These are phyloP conservation scores for Oryzaephilus surinamensis DNA, from an alignment of 1,140 invertebrate species.

Conservation along the genomic window DNA sequence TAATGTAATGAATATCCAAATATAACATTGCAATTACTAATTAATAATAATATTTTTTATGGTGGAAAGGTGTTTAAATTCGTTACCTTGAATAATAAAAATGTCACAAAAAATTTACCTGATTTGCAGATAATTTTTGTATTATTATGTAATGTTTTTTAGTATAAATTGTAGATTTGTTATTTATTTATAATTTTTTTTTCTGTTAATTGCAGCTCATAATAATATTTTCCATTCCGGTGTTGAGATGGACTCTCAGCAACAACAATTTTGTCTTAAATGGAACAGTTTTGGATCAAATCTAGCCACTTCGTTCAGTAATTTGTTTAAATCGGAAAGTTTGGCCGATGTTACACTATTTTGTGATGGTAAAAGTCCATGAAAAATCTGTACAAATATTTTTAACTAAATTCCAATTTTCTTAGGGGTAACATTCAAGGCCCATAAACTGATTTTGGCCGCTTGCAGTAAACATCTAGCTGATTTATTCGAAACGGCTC, in stretches of 20 bases:
- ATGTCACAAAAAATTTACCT: too few species aligned
- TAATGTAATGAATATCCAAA: too few species aligned
- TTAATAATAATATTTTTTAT: too few species aligned
- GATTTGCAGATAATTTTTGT: too few species aligned
- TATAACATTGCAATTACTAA: too few species aligned
- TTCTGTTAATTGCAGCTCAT: conserved; percentile 31
- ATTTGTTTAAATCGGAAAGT: conserved; percentile 81
- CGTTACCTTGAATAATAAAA: too few species aligned
- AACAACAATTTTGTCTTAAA: conserved; percentile 84
- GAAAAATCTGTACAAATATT: background rate
- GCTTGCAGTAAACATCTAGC: conserved; percentile 91
- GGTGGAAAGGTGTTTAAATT: too few species aligned
- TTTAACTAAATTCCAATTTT: conserved; percentile 10
- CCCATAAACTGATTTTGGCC: conserved; percentile 76
- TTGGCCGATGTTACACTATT: conserved; percentile 80
- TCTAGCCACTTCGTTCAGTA: conserved; percentile 76
- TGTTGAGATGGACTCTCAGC: conserved; percentile 64
- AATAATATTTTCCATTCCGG: conserved; percentile 39
- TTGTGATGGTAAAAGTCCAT: conserved; percentile 66
- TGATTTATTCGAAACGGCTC: conserved; percentile 80
- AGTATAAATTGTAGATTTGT: too few species aligned
- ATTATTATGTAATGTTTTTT: too few species aligned
- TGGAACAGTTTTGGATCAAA: conserved; percentile 87
- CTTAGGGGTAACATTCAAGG: conserved; percentile 81
- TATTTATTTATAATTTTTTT: too few species aligned